A percentile compares a stretch with the other conserved stretches of the same genome.
Conservation (phyloP, 2,888 invertebrate species). For the Dryadula phaetusa region DNA sequence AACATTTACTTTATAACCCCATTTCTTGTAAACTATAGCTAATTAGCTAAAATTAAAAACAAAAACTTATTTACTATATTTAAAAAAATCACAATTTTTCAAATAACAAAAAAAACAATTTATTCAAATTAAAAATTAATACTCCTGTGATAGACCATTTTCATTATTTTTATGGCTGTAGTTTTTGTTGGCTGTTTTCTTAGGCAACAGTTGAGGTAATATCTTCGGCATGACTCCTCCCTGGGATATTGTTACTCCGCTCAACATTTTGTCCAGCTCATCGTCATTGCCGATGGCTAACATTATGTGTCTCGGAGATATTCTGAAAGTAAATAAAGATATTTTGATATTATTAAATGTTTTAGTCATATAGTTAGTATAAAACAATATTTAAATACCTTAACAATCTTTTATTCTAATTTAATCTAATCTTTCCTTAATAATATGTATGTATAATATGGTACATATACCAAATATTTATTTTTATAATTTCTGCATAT, state of each 20-base stretch:
- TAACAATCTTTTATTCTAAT: no score
- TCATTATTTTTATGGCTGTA: slow-evolving; percentile 16
- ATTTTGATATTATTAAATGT: background rate
- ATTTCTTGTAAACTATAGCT: background rate
- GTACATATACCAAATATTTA: no score
- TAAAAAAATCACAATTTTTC: background rate
- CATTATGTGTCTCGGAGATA: slow-evolving; percentile 91
- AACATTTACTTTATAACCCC: no score
- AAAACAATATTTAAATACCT: no score
- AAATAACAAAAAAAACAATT: background rate
- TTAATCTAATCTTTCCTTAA: no score
- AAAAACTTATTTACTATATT: background rate
- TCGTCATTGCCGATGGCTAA: slow-evolving; percentile 92
- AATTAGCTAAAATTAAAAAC: no score
- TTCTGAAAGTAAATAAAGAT: slow-evolving; percentile 58
- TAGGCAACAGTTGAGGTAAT: slow-evolving; percentile 89
- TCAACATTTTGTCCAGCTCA: slow-evolving; percentile 90
- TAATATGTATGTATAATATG: no score
- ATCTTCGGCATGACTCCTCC: slow-evolving; percentile 94
- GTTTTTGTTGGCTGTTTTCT: slow-evolving; percentile 78
- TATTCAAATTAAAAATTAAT: slow-evolving; percentile 2
- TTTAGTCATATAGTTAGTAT: no score
- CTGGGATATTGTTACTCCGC: slow-evolving; percentile 92
- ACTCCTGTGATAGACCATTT: slow-evolving; percentile 23
- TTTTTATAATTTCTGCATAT: no score